Percentiles rank a stretch among this genome's conserved stretches.
Conservation (phyloP, 2,113 vertebrate genomes). For the Petrocephalus microphthalmus region DNA sequence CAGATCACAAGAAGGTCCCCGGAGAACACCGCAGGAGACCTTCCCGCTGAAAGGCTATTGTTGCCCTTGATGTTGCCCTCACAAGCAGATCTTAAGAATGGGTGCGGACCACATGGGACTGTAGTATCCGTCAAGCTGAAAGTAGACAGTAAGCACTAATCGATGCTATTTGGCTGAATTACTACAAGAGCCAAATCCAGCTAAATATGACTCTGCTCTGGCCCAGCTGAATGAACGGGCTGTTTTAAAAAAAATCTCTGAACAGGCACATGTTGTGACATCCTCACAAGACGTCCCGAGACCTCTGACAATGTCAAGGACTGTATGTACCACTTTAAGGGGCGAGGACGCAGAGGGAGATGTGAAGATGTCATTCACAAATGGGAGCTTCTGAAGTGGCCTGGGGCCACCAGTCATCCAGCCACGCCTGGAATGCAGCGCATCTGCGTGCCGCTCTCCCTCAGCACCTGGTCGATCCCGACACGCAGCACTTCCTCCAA, state of each 20-base stretch:
- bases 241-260: neutral
- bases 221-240: neutral
- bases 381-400: neutral
- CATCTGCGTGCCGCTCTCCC: neutral
- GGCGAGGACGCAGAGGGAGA: neutral
- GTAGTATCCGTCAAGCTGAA: neutral
- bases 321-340: neutral
- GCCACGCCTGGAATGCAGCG: neutral
- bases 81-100: neutral
- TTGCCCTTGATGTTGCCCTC: neutral
- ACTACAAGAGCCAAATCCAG: neutral
- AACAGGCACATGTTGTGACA: neutral
- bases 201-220: neutral
- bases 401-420: neutral
- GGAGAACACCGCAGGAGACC: neutral
- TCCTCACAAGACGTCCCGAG: neutral
- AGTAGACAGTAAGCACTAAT: neutral
- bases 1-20: neutral
- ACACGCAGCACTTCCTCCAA: accelerated
- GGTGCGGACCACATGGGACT: neutral
- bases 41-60: neutral
- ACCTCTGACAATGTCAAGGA: neutral
- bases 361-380: neutral
- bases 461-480: constrained; percentile 25
- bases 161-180: neutral